Evolutionary conservation across 1,140 invertebrate genomes (phyloP), one percentile per base, ranked within the genome.

Genomic region (Hycleus cichorii): DNA sequence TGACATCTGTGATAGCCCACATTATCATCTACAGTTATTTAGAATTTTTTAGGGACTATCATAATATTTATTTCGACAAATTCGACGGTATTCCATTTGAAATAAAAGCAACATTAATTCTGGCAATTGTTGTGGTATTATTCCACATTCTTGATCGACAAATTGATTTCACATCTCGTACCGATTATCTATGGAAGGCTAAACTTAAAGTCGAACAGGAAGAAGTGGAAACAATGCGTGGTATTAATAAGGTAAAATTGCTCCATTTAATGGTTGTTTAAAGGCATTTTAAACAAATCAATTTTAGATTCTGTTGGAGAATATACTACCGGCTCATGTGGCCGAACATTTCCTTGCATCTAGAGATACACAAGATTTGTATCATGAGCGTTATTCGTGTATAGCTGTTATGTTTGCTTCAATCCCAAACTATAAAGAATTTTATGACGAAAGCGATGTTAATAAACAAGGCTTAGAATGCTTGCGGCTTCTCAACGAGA

Each of bases 381-480:
- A 98, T 74, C 94, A 96, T 69, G 92, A 97, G 73, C 80, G 92
- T 45, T 97, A 98, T 73, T 88, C 84, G 11, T 93, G 90, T 67
- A 93, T 98, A 47, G 94, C 91, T 0, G 95, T 98, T 0, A 95
- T 98, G 91, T 98, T 98, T 70, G 95, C 95, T 0, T 97, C 93
- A 0, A 97, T 99, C 67, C 94, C 95, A 8, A 98, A 99, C 77
- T 98, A 97, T 74, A 97, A 96, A 68, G 95, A 98, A 71, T 98
- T 98, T 73, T 98, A 98, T 71, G 94, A 95, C 69, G 95, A 98
- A 75, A 94, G 90, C 26, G 95, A 98, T 72, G 93, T 97, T 57
- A 97, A 94, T 70, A 95, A 96, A 69, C 93, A 97, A 75, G 96
- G 96, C 0, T 74, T 98, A 6, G 96, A 98, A 73, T 98, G 95